phyloP scores from a whole-genome alignment of 2,113 vertebrate species.

The Phyllostomus hastatus region DNA sequence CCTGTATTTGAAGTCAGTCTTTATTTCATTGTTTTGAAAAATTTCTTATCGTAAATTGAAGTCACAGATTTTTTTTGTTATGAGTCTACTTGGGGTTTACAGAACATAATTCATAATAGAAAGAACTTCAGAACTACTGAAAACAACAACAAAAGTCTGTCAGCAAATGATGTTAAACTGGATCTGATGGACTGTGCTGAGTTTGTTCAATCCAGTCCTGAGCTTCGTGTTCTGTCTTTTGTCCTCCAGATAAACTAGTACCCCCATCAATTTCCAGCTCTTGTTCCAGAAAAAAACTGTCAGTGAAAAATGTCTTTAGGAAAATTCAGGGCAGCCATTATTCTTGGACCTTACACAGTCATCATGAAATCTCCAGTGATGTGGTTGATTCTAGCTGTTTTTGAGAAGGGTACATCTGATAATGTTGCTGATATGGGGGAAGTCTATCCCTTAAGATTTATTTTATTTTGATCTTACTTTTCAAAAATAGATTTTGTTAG shows the following conservation, averaged over 20 bases:
- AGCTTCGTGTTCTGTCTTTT: slow-evolving; percentile 72
- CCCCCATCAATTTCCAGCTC: background rate
- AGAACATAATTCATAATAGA: background rate
- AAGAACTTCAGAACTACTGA: background rate
- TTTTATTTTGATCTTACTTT: background rate
- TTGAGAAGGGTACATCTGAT: background rate
- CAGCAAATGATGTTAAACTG: slow-evolving; percentile 74
- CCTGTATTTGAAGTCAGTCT: background rate
- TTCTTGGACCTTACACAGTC: background rate
- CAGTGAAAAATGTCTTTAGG: background rate
- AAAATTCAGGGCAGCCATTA: background rate
- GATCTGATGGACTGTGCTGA: slow-evolving; percentile 79
- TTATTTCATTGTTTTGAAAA: slow-evolving; percentile 21
- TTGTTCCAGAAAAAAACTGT: slow-evolving; percentile 71
- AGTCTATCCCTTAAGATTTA: slow-evolving; percentile 6
- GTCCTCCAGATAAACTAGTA: background rate
- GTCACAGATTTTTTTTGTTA: background rate
- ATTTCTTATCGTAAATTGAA: background rate
- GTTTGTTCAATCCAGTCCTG: slow-evolving; percentile 84
- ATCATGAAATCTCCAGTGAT: background rate
- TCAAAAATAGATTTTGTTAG: background rate
- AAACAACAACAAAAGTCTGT: background rate
- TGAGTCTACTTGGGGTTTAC: background rate
- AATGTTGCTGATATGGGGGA: background rate
- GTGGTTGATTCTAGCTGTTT: background rate